Evolutionary conservation across 2,888 invertebrate species (phyloP), one percentile per base, ranked within the genome.

Genomic region (Euclidia mi): DNA sequence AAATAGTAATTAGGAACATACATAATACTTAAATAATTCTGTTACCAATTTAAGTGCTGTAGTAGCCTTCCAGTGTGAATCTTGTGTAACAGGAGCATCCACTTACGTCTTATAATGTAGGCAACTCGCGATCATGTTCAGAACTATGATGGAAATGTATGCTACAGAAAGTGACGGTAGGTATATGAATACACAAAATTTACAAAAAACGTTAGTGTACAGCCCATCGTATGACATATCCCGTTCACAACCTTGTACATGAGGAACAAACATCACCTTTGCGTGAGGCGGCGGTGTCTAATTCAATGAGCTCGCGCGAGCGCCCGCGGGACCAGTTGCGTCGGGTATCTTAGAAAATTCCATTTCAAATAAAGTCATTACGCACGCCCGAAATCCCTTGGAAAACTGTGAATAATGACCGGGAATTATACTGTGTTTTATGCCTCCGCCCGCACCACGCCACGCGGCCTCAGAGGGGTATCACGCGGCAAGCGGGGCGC

Each of bases 351-450:
- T 77, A 77, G 74, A 71, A 77, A 82, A 86, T 87, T 83, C 82
- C 82, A 84, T 84, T 80, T 77, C 73, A 76, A 85, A 86, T 87
- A 88, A 87, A 88, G 85, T 84, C 85, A 84, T 87, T 87, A 85
- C 77, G 78, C 78, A 60, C 81, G 78, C 77, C 71, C 76, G 65
- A 79, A 79, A 85, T 83, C 80, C 75, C 79, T 77, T 76, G 78
- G 82, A 79, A 82, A 86, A 87, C 84, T 87, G 87, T 88, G 87
- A 88, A 87, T 88, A 88, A 88, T 86, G 87, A 82, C 84, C 75
- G 79, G 80, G 87, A 84, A 86, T 88, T 88, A 87, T 87, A 81
- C 87, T 85, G 87, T 87, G 80, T 87, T 87, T 87, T 87, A 88
- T 87, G 86, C 82, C 76, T 72, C 70, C 65, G 71, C 70, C 70